These are phyloP conservation scores for Pseudanteris insignis DNA, from an alignment of 2,888 invertebrate genomes.

Conservation along the genomic window DNA sequence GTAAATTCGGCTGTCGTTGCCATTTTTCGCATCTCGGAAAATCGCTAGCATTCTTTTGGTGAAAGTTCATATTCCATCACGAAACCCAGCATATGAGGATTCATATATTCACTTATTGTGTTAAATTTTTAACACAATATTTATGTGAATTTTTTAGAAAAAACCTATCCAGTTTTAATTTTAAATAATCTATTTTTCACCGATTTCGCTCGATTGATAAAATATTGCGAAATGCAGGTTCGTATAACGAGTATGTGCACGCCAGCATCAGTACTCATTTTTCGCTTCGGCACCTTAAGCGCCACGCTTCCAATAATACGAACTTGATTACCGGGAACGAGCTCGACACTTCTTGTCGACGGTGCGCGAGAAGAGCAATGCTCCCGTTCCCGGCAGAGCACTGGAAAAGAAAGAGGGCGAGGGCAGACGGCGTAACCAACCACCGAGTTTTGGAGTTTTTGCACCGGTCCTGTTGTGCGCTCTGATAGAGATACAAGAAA, in stretches of 20 bases:
- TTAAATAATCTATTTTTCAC: neutral
- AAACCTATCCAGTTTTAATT: no score
- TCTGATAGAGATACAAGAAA: conserved; percentile 34
- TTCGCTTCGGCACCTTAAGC: conserved; percentile 28
- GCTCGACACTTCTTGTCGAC: conserved; percentile 47
- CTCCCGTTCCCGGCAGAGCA: conserved; percentile 24
- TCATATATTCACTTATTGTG: no score
- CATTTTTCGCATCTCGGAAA: conserved; percentile 3
- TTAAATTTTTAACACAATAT: no score
- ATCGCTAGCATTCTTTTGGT: neutral
- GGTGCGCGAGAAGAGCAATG: conserved; percentile 25
- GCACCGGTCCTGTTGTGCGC: conserved; percentile 20
- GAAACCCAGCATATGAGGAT: neutral
- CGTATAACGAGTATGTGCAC: no score
- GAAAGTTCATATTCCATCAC: conserved; percentile 5
- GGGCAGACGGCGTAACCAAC: neutral
- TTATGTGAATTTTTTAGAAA: no score
- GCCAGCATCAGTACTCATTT: no score
- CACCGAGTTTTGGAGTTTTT: conserved; percentile 21
- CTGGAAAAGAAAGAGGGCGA: no score
- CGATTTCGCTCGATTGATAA: neutral
- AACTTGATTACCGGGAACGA: conserved; percentile 51
- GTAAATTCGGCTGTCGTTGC: conserved; percentile 5
- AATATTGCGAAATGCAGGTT: no score
- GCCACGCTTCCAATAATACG: conserved; percentile 48